Conservation (phyloP, 2,888 invertebrate species). For the Minunthozetes semirufus region DNA sequence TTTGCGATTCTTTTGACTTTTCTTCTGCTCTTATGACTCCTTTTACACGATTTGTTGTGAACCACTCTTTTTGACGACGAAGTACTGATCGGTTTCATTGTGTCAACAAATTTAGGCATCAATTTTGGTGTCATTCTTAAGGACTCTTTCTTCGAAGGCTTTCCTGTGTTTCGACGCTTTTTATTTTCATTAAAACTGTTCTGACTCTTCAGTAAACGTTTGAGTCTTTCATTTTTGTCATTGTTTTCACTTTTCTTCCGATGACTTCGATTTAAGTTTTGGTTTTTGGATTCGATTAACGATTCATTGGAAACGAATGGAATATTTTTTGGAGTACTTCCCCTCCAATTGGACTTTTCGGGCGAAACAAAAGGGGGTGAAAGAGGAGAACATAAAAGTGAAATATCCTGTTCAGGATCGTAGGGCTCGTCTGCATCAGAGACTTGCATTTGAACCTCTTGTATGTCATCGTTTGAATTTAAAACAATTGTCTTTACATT, state of each 20-base stretch:
- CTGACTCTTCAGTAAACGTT: conserved; percentile 5
- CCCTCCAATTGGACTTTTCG: not conserved
- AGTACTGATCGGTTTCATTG: not conserved
- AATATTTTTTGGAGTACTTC: not conserved
- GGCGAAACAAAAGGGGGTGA: not conserved
- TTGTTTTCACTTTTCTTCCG: not conserved
- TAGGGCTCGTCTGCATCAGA: conserved; percentile 6
- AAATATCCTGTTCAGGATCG: conserved; percentile 19
- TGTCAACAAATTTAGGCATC: no score
- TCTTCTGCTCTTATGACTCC: conserved; percentile 1
- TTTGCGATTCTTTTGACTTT: conserved; percentile 8
- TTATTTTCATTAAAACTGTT: not conserved
- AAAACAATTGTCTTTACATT: not conserved
- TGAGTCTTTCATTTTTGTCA: conserved; percentile 1
- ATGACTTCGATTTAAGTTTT: not conserved
- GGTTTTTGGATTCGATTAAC: no score
- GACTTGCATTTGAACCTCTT: conserved; percentile 5
- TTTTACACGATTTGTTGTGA: not conserved
- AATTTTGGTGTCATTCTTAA: not conserved
- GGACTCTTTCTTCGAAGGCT: conserved; percentile 1
- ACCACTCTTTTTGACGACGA: not conserved
- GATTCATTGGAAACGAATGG: no score
- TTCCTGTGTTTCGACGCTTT: not conserved
- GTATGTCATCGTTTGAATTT: not conserved
- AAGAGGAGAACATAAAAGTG: not conserved